Base-by-base conservation (phyloP, 2,888 invertebrate species). In the Yponomeuta plumbellus region DNA sequence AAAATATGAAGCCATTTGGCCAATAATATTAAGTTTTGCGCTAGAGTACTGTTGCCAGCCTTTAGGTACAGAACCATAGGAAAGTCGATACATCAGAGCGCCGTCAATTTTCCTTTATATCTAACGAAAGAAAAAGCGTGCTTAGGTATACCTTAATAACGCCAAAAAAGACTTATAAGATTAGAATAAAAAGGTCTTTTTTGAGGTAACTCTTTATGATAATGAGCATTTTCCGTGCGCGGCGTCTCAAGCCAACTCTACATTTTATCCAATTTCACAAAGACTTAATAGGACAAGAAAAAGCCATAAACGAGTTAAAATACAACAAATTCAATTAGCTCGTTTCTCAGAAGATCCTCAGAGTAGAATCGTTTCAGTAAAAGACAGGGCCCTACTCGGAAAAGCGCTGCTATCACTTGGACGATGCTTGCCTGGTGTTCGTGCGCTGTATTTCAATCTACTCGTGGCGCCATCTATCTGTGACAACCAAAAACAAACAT, bases 251-350 rank as follows among this genome's bases (percentile, higher is more conserved):
- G 21, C 58, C n/a, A 20, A 58, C 22, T 58, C 58, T 58, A 58
- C 20, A 2, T 10, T 21, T 58, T 21, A 58, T 59, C 59, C 22
- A 59, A 23, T 59, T 22, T 21, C 1, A 22, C 17, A 13, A 52
- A 17, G 44, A 52, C 44, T 52, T 52, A 52, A 52, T 52, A 52
- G 17, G 44, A 52, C 44, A 52, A 52, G 44, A 52, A 52, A 52
- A 52, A 52, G 44, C 44, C 44, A 52, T 52, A 52, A 52, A 52
- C 44, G 44, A 52, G 44, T 52, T 52, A 52, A 52, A 52, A 52
- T 17, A 52, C 44, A 52, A 52, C 44, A 52, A 52, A 52, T 52
- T 52, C 13, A 52, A 52, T 52, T 52, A 52, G 44, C 44, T 52
- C 44, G 13, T 17, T 52, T 52, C 44, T 52, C 3, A 2, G 44